phyloP scores from a whole-genome alignment of 1,140 invertebrate species.

The Drosophila eugracilis region DNA sequence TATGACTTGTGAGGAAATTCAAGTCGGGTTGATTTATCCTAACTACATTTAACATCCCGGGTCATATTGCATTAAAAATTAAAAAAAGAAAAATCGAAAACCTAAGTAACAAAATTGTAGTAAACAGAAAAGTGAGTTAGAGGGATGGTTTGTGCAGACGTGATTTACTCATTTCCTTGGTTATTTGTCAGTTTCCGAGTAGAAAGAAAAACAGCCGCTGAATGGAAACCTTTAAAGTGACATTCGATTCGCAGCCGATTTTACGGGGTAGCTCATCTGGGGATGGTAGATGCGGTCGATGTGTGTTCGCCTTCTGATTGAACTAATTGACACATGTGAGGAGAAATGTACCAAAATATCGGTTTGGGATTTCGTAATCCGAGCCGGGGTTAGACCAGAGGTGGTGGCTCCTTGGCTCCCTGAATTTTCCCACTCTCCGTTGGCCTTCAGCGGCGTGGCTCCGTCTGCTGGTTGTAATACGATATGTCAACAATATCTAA shows the following conservation, averaged over 20 bases:
- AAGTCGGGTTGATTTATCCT: no score
- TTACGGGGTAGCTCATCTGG: conserved; percentile 9
- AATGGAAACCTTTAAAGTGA: conserved; percentile 35
- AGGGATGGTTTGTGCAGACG: conserved; percentile 14
- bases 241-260: conserved; percentile 32
- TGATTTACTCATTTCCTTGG: conserved; percentile 21
- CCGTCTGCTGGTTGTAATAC: conserved; percentile 57
- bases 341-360: conserved; percentile 42
- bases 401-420: conserved; percentile 13
- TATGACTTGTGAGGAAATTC: no score
- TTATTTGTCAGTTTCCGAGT: conserved; percentile 6
- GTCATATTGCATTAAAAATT: no score
- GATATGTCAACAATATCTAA: conserved; percentile 76
- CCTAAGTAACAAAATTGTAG: no score
- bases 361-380: conserved; percentile 56
- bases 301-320: conserved; percentile 60
- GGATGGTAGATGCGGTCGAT: conserved; percentile 56
- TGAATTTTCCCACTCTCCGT: conserved; percentile 25
- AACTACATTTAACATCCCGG: no score
- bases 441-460: neutral
- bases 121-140: no score
- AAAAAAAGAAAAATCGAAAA: neutral
- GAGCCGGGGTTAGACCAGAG: conserved; percentile 29
- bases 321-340: conserved; percentile 78
- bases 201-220: conserved; percentile 16